Evolutionary conservation across 1,140 invertebrate genomes (phyloP), one percentile per base, ranked within the genome.

Genomic region (Saccostrea cuccullata): DNA sequence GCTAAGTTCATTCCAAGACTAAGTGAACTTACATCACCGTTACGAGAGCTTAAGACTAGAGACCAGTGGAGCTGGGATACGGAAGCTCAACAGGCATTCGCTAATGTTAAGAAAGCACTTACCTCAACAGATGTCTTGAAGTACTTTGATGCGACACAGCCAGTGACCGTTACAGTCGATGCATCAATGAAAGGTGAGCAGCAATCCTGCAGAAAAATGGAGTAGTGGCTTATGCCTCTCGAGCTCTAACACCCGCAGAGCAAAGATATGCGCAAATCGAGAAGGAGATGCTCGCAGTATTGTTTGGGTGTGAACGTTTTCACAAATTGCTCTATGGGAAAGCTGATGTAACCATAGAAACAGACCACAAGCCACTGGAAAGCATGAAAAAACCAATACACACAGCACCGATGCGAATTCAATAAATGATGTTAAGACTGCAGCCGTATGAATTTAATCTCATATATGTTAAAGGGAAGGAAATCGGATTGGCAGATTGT

Each of bases 301-400:
- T 96, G 6, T 96, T 94, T 92, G 95, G 94, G 8, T 94, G 96
- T 23, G 92, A 94, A 86, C 95, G 95, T 89, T 96, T 96, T 92
- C 93, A 96, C 82, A 91, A 60, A 87, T 47, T 56, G 86, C 90
- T 88, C 87, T 95, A 91, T 73, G 90, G 85, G 17, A 85, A 88
- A 77, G n/a, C 30, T 82, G 55, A 87, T 23, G 64, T 91, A 20
- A 88, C 70, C 23, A 73, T 93, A 9, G 58, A 91, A 86, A 93
- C 91, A 6, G 94, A 95, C 86, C 94, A 95, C 67, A 93, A 95
- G 73, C 93, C 94, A 9, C 86, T 95, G 60, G 87, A 90, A 82
- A 70, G 55, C 26, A 60, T 89, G 26, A 92, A 89, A 55, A 94
- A 93, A 83, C 60, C 86, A 17, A 82, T 93, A 0, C 20, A 86